phyloP scores from a whole-genome alignment of 2,888 invertebrate genomes.

The Eupithecia dodoneata region DNA sequence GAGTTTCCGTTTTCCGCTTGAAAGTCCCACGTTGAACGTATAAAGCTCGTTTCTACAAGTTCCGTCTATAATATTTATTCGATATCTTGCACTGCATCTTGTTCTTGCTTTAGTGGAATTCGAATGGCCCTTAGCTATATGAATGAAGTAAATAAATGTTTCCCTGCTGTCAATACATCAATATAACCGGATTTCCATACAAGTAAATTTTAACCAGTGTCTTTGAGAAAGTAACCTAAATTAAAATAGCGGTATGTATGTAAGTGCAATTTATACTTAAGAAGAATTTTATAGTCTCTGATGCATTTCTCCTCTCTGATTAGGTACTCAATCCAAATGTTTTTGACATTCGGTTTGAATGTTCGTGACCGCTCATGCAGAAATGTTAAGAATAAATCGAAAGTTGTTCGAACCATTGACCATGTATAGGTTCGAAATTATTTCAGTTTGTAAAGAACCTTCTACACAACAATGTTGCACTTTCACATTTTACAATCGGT shows the following conservation, averaged over 20 bases:
- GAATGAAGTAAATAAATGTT: constrained; percentile 42
- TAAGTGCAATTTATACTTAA: constrained; percentile 56
- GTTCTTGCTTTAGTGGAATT: constrained; percentile 27
- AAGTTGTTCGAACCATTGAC: constrained; percentile 63
- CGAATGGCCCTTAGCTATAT: constrained; percentile 41
- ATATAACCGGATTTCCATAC: constrained; percentile 44
- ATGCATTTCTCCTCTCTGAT: constrained; percentile 57
- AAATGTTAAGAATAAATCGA: constrained; percentile 59
- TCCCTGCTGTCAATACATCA: constrained; percentile 43
- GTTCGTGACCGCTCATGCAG: constrained; percentile 56
- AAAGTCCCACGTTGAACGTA: not conserved
- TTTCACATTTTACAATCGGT: constrained; percentile 78
- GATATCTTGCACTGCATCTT: constrained; percentile 9
- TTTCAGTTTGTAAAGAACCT: constrained; percentile 58
- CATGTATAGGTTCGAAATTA: constrained; percentile 60
- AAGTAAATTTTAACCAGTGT: constrained; percentile 46
- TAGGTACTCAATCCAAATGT: constrained; percentile 44
- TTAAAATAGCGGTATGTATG: constrained; percentile 60
- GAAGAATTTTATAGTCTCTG: constrained; percentile 52
- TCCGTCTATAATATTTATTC: not conserved
- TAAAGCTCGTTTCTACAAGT: constrained; percentile 1
- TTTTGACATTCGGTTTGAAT: constrained; percentile 55
- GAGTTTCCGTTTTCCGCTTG: constrained; percentile 3
- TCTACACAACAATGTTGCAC: constrained; percentile 69
- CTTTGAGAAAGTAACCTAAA: constrained; percentile 64